Base-by-base conservation (phyloP, 2,888 invertebrate species). In the Aleiodes leptofemur region DNA sequence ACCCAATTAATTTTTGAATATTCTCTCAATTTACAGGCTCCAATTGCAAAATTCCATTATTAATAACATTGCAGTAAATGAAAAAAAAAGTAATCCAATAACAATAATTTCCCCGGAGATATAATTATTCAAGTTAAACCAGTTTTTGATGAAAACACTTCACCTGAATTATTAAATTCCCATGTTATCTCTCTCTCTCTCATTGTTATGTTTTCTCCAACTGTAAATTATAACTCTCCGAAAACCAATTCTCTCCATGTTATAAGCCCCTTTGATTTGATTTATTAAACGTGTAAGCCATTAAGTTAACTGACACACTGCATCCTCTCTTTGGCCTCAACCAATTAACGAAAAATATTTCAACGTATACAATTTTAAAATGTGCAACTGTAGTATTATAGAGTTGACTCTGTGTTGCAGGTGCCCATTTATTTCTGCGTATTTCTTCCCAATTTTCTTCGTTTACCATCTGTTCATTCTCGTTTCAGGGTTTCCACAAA, bases 391-490 rank as follows among this genome's bases (percentile, higher is more conserved):
- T 34, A 6, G 23, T 23, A 23, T 23, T 23, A 23, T 23, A 23
- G 23, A n/a, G 1, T 23, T 14, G 16, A 16, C 7, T 53, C 5
- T 23, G 34, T 31, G 48, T 31, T 76, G 76, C 76, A 76, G 76
- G 76, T 76, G 76, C 43, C 43, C 72, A 76, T 75, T 75, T 75
- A 75, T 75, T 68, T 66, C 57, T 68, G 56, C 64, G 72, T 76
- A 72, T 76, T 76, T 76, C 72, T 75, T 73, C 50, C 29, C 68
- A 76, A 72, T 72, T 76, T 76, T 76, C 72, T 43, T 72, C 68
- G 23, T 69, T 57, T 68, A 72, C 72, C 76, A 76, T 76, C 76
- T 76, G 76, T 76, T 76, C 76, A 72, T 69, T 68, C 72, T 76
- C 76, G 76, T 76, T 23, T 43, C 43, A 43, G 43, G 43, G 43